These are phyloP conservation scores for Macrobrachium nipponense DNA, from an alignment of 1,140 invertebrate species.

Conservation along the genomic window DNA sequence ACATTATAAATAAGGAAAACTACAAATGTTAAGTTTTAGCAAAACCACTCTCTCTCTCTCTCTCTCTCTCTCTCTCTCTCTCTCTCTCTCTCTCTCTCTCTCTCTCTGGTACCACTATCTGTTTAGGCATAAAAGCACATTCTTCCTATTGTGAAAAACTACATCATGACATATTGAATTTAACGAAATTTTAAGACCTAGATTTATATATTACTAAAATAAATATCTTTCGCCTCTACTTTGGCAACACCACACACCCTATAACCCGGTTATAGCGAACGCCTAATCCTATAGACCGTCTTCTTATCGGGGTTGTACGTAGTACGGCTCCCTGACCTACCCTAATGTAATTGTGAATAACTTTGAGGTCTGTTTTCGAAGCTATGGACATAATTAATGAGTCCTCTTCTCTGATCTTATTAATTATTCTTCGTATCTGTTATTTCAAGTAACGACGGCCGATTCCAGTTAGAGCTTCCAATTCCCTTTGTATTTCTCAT, in stretches of 20 bases:
- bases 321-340: neutral
- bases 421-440: too few species aligned
- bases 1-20: neutral
- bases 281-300: constrained; percentile 3
- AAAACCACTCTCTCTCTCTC: constrained; percentile 19
- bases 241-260: neutral
- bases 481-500: too few species aligned
- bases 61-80: constrained; percentile 1
- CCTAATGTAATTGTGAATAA: too few species aligned
- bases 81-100: too few species aligned
- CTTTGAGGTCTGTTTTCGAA: neutral
- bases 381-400: too few species aligned
- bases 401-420: too few species aligned
- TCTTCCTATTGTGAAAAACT: too few species aligned
- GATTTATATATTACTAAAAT: neutral
- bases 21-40: neutral
- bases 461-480: too few species aligned
- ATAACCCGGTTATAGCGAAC: constrained; percentile 33
- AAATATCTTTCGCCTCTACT: neutral
- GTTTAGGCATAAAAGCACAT: too few species aligned
- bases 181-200: neutral
- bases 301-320: neutral
- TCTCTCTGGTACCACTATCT: too few species aligned
- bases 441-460: too few species aligned
- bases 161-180: too few species aligned